Conservation (phyloP, 2,797 vertebrate species). For the Centroberyx gerrardi region DNA sequence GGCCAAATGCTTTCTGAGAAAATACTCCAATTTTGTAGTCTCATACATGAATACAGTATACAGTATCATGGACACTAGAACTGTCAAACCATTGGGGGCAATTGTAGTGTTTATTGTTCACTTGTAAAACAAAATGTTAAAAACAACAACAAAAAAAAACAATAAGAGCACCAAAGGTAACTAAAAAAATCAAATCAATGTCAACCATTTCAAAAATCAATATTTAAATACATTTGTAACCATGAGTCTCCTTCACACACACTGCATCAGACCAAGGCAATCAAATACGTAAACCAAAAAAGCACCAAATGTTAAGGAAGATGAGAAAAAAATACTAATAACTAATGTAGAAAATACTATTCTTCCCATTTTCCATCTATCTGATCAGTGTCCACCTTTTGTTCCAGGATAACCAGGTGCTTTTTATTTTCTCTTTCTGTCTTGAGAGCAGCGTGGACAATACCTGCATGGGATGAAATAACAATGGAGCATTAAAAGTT, state of each 20-base stretch:
- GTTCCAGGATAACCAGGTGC: constrained; percentile 53
- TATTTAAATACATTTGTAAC: constrained; percentile 81
- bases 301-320: constrained; percentile 83
- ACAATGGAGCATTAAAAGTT: background rate
- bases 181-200: constrained; percentile 35
- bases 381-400: constrained; percentile 50
- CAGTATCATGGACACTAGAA: constrained; percentile 59
- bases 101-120: constrained; percentile 79
- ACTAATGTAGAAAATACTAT: constrained; percentile 74
- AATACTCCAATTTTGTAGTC: constrained; percentile 57
- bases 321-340: constrained; percentile 75
- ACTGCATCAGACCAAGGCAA: constrained; percentile 77
- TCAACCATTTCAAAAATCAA: constrained; percentile 55
- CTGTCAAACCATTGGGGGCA: constrained; percentile 58
- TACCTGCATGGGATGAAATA: constrained; percentile 74
- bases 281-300: constrained; percentile 73
- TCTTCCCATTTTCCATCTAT: constrained; percentile 60
- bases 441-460: constrained; percentile 87
- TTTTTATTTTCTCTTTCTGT: constrained; percentile 84
- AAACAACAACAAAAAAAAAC: constrained; percentile 55
- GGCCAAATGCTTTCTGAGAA: constrained; percentile 53
- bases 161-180: constrained; percentile 76
- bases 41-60: constrained; percentile 61
- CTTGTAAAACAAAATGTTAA: constrained; percentile 61
- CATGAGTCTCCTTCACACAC: constrained; percentile 71